phyloP scores from a whole-genome alignment of 2,888 invertebrate genomes.

The Athalia circularis region DNA sequence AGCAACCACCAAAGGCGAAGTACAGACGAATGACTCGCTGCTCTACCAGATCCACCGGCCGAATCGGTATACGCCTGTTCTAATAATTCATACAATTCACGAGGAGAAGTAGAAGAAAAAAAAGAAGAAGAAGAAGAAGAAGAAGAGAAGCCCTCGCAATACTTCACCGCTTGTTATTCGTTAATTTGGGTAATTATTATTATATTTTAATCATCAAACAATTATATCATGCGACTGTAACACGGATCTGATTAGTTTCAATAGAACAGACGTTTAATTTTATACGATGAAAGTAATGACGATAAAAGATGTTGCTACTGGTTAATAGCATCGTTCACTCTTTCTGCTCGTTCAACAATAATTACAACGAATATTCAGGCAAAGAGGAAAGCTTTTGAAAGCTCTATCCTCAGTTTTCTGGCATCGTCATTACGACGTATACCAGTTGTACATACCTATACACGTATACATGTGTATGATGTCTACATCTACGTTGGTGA shows the following conservation, averaged over 20 bases:
- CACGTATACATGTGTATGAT: neutral
- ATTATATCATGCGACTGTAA: neutral
- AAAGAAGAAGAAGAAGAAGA: neutral
- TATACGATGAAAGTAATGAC: neutral
- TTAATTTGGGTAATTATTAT: constrained; percentile 22
- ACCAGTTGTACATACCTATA: neutral
- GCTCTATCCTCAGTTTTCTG: constrained; percentile 17
- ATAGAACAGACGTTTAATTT: constrained; percentile 5
- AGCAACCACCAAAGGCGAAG: neutral
- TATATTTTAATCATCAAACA: constrained; percentile 10
- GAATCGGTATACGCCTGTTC: neutral
- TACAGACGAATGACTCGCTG: constrained; percentile 9
- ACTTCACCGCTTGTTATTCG: constrained; percentile 36
- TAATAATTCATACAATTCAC: constrained; percentile 38
- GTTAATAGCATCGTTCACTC: neutral
- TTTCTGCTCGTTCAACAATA: constrained; percentile 15
- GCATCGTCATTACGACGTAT: constrained; percentile 5
- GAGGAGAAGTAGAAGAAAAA: neutral
- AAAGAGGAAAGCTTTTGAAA: constrained; percentile 17
- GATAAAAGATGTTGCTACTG: too few relatives aligned
- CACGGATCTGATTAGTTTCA: neutral
- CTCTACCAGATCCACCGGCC: neutral
- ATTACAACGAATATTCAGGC: constrained; percentile 29
- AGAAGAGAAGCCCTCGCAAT: constrained; percentile 20
- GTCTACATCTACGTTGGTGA: neutral